A percentile compares a stretch with the other conserved stretches of the same genome.
Conservation (phyloP, 2,888 invertebrate species). For the Ganaspis brasiliensis region DNA sequence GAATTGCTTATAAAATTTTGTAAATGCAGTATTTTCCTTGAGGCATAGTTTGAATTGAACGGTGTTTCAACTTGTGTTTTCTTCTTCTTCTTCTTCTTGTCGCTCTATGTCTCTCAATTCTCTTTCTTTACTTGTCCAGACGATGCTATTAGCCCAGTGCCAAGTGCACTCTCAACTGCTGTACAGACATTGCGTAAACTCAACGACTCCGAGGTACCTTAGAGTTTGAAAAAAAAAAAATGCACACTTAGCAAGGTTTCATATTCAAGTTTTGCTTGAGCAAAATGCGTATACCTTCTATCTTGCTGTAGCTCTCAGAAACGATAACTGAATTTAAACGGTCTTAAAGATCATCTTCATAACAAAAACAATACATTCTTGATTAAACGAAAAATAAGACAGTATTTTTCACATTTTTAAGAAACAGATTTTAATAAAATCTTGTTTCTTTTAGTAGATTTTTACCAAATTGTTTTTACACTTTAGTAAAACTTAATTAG, state of each 20-base stretch:
- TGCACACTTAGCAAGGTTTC: constrained; percentile 17
- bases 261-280: constrained; percentile 6
- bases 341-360: neutral
- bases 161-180: constrained; percentile 26
- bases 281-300: neutral
- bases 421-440: no score
- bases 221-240: constrained; percentile 1
- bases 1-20: neutral
- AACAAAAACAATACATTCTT: neutral
- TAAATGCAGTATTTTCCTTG: neutral
- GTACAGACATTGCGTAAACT: constrained; percentile 22
- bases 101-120: neutral
- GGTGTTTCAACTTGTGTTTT: neutral
- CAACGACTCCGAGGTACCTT: neutral
- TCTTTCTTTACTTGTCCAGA: constrained; percentile 22
- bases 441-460: no score
- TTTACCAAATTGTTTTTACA: no score
- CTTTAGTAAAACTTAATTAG: no score
- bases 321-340: neutral
- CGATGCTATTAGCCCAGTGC: constrained; percentile 18
- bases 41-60: neutral
- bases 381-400: no score
- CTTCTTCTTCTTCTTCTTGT: neutral
- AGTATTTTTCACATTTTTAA: no score
- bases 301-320: neutral